phyloP scores from a whole-genome alignment of 2,797 vertebrate genomes.

The Octomys mimax region DNA sequence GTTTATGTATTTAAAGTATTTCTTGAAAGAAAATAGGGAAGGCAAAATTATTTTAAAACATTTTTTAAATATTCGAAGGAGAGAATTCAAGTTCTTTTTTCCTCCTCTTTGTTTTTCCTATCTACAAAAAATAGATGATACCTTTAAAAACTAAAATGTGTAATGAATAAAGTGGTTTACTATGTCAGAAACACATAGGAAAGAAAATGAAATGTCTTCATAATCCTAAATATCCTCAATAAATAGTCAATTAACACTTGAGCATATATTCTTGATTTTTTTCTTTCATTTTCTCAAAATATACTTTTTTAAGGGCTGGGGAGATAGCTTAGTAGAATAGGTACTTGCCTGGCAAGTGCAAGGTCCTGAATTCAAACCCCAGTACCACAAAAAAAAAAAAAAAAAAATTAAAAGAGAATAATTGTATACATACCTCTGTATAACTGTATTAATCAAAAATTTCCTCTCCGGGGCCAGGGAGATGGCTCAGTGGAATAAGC shows the following conservation, averaged over 20 bases:
- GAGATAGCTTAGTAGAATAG: too few relatives aligned
- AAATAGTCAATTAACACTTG: not conserved
- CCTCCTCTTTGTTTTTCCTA: not conserved
- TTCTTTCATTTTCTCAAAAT: not conserved
- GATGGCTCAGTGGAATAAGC: too few relatives aligned
- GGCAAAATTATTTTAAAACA: not conserved
- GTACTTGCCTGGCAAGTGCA: too few relatives aligned
- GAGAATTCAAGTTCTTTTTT: not conserved
- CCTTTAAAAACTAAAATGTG: not conserved
- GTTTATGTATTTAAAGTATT: constrained; percentile 16
- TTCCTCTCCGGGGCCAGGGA: too few relatives aligned
- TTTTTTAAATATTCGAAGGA: not conserved
- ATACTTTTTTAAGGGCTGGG: not conserved
- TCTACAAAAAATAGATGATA: not conserved
- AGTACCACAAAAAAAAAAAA: too few relatives aligned
- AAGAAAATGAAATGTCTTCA: not conserved
- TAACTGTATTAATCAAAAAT: not conserved
- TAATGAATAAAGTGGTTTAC: not conserved
- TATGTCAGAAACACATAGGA: not conserved
- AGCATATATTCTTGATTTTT: not conserved
- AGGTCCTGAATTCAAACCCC: too few relatives aligned
- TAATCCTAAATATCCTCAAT: not conserved
- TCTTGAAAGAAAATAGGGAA: constrained; percentile 35
- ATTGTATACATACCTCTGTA: not conserved
- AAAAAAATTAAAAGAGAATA: not conserved